A percentile compares a stretch with the other conserved stretches of the same genome.
phyloP scores from a whole-genome alignment of 1,140 invertebrate genomes.

The Gryllus bimaculatus region DNA sequence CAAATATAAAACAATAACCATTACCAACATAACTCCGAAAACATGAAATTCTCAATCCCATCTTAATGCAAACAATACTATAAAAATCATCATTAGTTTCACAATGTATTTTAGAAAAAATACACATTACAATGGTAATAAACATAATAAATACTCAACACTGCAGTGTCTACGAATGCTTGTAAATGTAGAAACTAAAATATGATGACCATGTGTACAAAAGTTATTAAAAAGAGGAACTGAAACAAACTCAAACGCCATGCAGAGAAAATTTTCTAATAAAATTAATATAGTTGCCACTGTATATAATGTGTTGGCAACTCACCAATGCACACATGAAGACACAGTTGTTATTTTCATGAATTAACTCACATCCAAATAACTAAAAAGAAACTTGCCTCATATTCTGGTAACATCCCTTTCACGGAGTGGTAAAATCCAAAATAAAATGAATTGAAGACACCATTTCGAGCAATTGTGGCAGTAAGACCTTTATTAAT shows the following conservation, averaged over 20 bases:
- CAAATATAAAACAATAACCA: not conserved
- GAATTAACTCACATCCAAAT: no score
- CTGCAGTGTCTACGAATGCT: no score
- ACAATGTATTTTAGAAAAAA: not conserved
- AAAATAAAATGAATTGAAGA: conserved; percentile 91
- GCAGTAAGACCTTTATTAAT: conserved; percentile 82
- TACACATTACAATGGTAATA: not conserved
- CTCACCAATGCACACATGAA: no score
- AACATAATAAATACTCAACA: no score
- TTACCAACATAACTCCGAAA: not conserved
- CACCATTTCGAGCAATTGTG: conserved; percentile 74
- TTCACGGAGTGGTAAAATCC: conserved; percentile 90
- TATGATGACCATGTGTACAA: no score
- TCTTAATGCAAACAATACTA: no score
- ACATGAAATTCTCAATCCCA: not conserved
- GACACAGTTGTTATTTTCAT: no score
- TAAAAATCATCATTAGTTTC: not conserved
- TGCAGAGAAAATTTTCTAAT: not conserved
- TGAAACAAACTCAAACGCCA: not conserved
- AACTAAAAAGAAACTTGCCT: conserved; percentile 37
- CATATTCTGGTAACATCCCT: conserved; percentile 55
- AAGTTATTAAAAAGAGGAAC: no score
- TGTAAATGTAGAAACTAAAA: no score
- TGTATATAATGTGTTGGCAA: no score
- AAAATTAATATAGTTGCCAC: no score